Conservation (phyloP, 1,140 invertebrate genomes). For the Hesperophylax magnus region DNA sequence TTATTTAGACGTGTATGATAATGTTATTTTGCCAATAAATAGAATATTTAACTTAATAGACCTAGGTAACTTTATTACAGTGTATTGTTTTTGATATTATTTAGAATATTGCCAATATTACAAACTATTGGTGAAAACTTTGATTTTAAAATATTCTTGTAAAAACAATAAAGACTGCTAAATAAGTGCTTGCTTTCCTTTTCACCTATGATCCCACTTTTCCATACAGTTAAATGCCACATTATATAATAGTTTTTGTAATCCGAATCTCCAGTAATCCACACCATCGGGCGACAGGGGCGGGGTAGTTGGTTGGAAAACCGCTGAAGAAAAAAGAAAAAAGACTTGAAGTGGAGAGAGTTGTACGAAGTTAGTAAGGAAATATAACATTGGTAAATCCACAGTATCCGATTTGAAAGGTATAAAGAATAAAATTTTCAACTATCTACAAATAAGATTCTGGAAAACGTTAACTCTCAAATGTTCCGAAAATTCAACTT, state of each 20-base stretch:
- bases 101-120: conserved; percentile 32
- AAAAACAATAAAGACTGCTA: conserved; percentile 45
- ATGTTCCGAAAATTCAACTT: no score
- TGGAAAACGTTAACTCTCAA: no score
- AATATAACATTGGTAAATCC: no score
- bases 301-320: no score
- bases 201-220: not conserved
- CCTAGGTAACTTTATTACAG: conserved; percentile 49
- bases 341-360: no score
- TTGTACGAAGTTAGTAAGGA: no score
- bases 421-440: no score
- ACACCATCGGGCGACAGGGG: not conserved
- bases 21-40: conserved; percentile 47
- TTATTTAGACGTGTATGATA: conserved; percentile 17
- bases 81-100: conserved; percentile 41
- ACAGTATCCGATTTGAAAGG: no score
- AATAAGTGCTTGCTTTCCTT: not conserved
- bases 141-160: conserved; percentile 35
- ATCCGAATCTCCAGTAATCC: not conserved
- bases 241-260: not conserved
- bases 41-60: conserved; percentile 39
- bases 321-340: no score
- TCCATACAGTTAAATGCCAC: not conserved
- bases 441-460: no score
- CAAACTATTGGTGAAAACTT: conserved; percentile 3